Percentiles rank a stretch among this genome's conserved stretches.
Evolutionary conservation across 2,113 vertebrate species (phyloP).

Genomic region (Indicator indicator): DNA sequence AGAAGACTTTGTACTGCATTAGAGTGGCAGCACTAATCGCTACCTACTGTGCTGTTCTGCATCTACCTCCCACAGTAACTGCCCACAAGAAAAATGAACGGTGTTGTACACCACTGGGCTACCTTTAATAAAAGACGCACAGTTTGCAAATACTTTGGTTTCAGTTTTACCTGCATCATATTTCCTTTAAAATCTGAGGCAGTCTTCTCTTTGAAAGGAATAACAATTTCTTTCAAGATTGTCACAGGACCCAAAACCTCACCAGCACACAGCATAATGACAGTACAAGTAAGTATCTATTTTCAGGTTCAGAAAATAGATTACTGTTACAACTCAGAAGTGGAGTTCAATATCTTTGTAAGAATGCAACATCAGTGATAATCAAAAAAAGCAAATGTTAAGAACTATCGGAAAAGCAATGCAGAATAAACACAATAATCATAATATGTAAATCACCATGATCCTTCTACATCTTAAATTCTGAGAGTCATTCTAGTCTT

Average conservation of each 20-base stretch:
- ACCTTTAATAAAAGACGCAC: background rate
- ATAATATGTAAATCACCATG: background rate
- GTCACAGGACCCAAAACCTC: background rate
- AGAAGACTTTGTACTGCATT: background rate
- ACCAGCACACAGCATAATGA: background rate
- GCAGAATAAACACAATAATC: background rate
- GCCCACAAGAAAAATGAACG: background rate
- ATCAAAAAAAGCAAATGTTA: background rate
- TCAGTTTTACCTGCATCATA: background rate
- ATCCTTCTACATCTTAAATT: background rate
- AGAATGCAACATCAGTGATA: background rate
- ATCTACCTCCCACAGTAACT: background rate
- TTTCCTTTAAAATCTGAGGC: background rate
- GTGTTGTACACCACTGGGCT: background rate
- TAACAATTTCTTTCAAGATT: background rate
- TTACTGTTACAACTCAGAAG: background rate
- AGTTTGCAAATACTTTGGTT: background rate
- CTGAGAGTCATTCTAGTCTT: background rate
- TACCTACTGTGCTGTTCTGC: background rate
- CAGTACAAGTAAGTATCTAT: background rate
- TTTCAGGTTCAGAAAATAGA: background rate
- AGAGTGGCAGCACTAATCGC: background rate
- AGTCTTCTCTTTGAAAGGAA: background rate
- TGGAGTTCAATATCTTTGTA: background rate
- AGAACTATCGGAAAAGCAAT: background rate